Conservation (phyloP, 2,113 vertebrate species). For the Anolis sagrei region DNA sequence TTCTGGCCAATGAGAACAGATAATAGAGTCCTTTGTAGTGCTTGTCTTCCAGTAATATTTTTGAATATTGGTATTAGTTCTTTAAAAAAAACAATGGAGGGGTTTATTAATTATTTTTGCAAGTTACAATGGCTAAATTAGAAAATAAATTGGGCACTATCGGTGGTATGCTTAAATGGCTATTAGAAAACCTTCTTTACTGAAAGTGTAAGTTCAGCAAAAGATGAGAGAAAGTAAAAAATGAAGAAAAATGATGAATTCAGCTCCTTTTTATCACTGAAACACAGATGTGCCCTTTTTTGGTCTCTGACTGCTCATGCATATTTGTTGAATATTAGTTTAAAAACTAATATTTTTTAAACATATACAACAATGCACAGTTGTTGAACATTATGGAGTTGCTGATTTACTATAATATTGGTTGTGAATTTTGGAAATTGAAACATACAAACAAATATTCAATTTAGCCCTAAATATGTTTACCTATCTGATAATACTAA, state of each 20-base stretch:
- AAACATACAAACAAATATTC: neutral
- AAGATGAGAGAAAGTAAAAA: constrained; percentile 1
- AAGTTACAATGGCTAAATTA: neutral
- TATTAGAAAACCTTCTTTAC: neutral
- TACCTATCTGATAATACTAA: neutral
- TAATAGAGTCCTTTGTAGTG: neutral
- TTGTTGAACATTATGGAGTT: neutral
- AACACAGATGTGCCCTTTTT: neutral
- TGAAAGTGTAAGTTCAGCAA: neutral
- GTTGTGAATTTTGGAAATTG: neutral
- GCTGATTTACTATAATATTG: neutral
- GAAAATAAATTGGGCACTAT: neutral
- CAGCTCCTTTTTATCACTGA: neutral
- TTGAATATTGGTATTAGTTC: neutral
- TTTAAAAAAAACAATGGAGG: neutral
- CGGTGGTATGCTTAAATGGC: no score
- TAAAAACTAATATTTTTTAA: neutral
- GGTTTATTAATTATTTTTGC: neutral
- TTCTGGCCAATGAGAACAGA: neutral
- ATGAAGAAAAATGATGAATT: neutral
- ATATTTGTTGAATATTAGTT: neutral
- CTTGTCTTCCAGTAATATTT: neutral
- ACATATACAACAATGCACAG: neutral
- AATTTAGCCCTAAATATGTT: neutral
- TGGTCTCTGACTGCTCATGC: no score